Percentiles rank a stretch among this genome's conserved stretches.
Conservation (phyloP, 2,797 vertebrate genomes). For the Anguilla obscura region DNA sequence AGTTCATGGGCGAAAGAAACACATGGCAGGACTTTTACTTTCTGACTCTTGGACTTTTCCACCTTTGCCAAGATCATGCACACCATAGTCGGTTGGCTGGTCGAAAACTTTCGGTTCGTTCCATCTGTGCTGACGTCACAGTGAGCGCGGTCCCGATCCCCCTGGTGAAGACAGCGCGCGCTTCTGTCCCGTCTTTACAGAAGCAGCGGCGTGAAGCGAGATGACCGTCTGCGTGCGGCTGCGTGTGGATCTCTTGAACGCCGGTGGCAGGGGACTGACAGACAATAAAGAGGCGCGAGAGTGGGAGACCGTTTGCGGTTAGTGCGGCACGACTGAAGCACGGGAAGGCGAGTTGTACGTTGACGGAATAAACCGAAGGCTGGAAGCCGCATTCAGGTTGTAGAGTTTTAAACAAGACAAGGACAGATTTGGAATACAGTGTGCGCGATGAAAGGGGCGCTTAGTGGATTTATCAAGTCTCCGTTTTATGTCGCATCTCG, state of each 20-base stretch:
- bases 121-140: constrained; percentile 9
- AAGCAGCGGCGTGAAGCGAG: neutral
- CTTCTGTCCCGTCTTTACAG: constrained; percentile 5
- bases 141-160: neutral
- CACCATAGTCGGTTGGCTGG: neutral
- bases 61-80: too few species aligned
- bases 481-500: neutral
- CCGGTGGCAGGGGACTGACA: neutral
- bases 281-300: neutral
- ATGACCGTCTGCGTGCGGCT: constrained; percentile 9
- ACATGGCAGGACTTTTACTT: too few species aligned
- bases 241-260: neutral
- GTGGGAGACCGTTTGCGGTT: neutral
- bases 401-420: neutral
- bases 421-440: constrained; percentile 15
- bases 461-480: neutral
- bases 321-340: neutral
- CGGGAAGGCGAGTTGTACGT: neutral
- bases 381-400: neutral
- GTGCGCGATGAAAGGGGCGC: neutral
- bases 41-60: too few species aligned
- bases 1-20: too few species aligned
- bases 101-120: neutral
- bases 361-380: constrained; percentile 12
- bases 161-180: neutral